Evolutionary conservation across 2,888 invertebrate species (phyloP), one percentile per base, ranked within the genome.

Genomic region (Actias luna): DNA sequence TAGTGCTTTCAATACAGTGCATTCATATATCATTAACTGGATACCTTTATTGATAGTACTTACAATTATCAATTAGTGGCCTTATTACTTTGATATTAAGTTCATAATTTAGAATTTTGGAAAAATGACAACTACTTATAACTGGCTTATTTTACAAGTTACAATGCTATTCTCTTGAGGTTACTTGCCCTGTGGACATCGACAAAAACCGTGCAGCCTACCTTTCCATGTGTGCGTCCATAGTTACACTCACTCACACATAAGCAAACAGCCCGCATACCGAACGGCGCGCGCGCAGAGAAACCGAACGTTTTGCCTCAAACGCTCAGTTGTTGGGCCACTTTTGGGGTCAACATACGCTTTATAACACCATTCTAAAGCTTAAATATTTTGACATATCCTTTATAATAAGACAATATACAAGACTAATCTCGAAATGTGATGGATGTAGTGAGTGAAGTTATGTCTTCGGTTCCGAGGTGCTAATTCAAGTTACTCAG

Each of bases 171-270:
- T 42, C 72, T 64, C 68, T 69, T 84, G 73, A 83, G 82, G 87
- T 86, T 89, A 90, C 86, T 89, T 92, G 92, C 92, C 92, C 92
- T 82, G 89, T 91, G 92, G 92, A 91, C 91, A 92, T 92, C 87
- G 85, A 92, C 91, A 92, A 92, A 92, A 92, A 92, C 89, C 89
- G 86, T 89, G 89, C 90, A 89, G 87, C 85, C 84, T 86, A 76
- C 72, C 59, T 64, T 50, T 58, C 42, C 46, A 16, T 67, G 79
- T 80, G 82, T 84, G 89, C 74, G 82, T 71, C 75, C 64, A 64
- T 59, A 42, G 0, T 59, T 35, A 35, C 12, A 59, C 36, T 66
- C 70, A 63, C 42, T 72, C 65, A 69, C 64, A 33, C 77, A 73
- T 84, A 67, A 88, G 84, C 82, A 86, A 79, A 76, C 2, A 2